These are phyloP conservation scores for Anastatus disparis DNA, from an alignment of 1,140 invertebrate genomes.

Conservation along the genomic window DNA sequence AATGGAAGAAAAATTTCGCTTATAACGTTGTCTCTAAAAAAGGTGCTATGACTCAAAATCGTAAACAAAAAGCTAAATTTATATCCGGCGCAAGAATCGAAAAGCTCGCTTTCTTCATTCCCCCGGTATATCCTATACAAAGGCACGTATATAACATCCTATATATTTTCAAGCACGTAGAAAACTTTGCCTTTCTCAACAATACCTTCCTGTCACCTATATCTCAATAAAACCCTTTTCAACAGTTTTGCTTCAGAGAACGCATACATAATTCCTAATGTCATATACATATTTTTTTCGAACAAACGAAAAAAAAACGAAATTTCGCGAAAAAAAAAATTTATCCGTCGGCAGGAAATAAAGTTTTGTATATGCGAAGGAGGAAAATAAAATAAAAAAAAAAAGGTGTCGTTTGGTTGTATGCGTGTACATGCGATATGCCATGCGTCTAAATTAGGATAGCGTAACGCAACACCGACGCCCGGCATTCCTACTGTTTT, in stretches of 20 bases:
- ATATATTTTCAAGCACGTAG: not conserved
- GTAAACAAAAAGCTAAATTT: constrained; percentile 31
- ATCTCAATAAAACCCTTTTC: not conserved
- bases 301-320: too few species aligned
- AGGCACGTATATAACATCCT: too few species aligned
- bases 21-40: constrained; percentile 12
- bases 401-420: constrained; percentile 57
- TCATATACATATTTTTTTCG: constrained; percentile 36
- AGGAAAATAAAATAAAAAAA: constrained; percentile 42
- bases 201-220: not conserved
- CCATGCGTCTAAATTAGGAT: constrained; percentile 66
- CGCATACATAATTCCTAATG: not conserved
- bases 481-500: constrained; percentile 50
- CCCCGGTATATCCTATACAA: not conserved
- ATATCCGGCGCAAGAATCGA: not conserved
- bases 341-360: constrained; percentile 36
- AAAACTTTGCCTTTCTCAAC: not conserved
- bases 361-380: not conserved
- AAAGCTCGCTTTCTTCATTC: not conserved
- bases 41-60: constrained; percentile 12
- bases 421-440: constrained; percentile 48
- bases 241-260: not conserved
- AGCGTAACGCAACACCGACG: constrained; percentile 67
- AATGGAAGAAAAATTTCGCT: too few species aligned
- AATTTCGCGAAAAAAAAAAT: too few species aligned